Evolutionary conservation across 2,113 vertebrate species (phyloP), one percentile per base, ranked within the genome.

Genomic region (Triplophysa rosa): DNA sequence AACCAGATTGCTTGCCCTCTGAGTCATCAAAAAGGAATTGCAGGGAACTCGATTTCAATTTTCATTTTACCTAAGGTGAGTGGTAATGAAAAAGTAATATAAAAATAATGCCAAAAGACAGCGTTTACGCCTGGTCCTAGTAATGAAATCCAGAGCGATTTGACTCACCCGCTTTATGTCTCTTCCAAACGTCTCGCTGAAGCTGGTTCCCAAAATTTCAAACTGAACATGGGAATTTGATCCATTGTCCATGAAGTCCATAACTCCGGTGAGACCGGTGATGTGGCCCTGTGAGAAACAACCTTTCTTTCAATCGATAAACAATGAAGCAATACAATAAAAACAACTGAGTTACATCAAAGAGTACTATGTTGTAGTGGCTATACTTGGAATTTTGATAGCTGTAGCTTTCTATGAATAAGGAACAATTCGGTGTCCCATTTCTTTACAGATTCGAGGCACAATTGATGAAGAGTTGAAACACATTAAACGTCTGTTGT

Each of bases 131-230:
- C 49, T 33, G 54, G 29, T 72, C 33, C 54, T 17, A 74, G 40
- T 26, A 62, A 74, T 74, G 16, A 21, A 71, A 47, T 4, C 40
- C 26, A 4, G 14, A 1, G 11, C 37, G 19, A 56, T 45, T 47
- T 12, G 24, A 87, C 91, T 95, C 93, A 99, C 98, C 94, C 97
- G 94, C 71, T 97, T 94, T 87, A 98, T 94, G 83, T 98, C 97
- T 85, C 98, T 99, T 84, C 98, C 97, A 23, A 99, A 99, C 1
- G 97, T 98, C 89, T 99, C 97, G 0, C 98, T 99, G 90, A 97
- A 99, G 88, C 97, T 99, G 17, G 97, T 98, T 77, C 97, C 97
- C 19, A 99, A 93, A 82, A 99, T 98, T 92, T 99, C 98, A 81
- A 99, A 99, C n/a, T 97, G 95, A 75, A 99, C 96, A 0, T 96